A percentile compares a stretch with the other conserved stretches of the same genome.
These are phyloP conservation scores for Amniataba percoides DNA, from an alignment of 2,797 vertebrate species.

Conservation along the genomic window DNA sequence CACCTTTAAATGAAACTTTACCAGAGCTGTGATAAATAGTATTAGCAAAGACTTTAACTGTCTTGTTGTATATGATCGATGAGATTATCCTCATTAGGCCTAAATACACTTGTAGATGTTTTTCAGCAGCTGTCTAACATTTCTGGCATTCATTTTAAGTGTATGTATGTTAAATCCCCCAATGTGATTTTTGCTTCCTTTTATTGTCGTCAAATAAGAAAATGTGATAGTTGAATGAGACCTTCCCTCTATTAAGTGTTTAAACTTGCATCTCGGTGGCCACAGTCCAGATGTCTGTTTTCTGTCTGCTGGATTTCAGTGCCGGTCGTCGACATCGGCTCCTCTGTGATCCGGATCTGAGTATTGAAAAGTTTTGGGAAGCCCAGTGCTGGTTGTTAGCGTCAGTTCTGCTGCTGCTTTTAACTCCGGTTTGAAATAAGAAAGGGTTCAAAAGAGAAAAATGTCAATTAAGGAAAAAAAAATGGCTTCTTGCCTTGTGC, in stretches of 20 bases:
- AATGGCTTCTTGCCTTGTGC: constrained; percentile 71
- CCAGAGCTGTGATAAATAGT: constrained; percentile 9
- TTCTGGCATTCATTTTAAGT: not conserved
- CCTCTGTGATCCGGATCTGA: constrained; percentile 30
- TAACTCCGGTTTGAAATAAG: constrained; percentile 55
- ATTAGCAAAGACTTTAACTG: not conserved
- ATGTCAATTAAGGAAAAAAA: not conserved
- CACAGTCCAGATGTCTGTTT: constrained; percentile 17
- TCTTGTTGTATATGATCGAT: constrained; percentile 10
- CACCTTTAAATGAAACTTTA: not conserved
- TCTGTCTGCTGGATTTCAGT: constrained; percentile 63
- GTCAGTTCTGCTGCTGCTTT: constrained; percentile 76
- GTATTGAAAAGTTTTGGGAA: constrained; percentile 50
- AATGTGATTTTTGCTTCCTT: not conserved
- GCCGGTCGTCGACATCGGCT: constrained; percentile 28
- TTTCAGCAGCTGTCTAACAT: constrained; percentile 6
- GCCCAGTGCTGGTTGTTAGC: constrained; percentile 58
- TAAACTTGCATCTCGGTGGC: not conserved
- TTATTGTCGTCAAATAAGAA: not conserved
- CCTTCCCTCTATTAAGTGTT: not conserved
- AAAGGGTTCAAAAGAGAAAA: constrained; percentile 38
- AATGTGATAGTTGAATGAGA: constrained; percentile 7
- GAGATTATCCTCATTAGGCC: constrained; percentile 2
- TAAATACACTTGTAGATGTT: constrained; percentile 1
- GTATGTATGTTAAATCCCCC: not conserved